Evolutionary conservation across 1,140 invertebrate species (phyloP).

Genomic region (Nomia melanderi): DNA sequence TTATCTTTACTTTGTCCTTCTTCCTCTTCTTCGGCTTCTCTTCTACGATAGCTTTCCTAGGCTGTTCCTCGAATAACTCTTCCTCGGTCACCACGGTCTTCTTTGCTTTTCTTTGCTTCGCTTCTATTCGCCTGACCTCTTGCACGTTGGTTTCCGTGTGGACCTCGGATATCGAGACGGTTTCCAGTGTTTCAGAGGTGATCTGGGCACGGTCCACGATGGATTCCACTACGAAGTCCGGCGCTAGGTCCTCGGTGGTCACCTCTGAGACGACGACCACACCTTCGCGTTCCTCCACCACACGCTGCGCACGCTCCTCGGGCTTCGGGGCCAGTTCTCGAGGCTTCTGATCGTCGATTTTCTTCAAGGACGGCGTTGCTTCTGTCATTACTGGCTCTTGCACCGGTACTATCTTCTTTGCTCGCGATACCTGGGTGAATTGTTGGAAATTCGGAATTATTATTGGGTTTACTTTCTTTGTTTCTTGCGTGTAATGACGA

Average conservation of each 20-base stretch:
- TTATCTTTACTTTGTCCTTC: conserved; percentile 76
- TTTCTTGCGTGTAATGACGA: no score
- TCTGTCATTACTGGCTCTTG: conserved; percentile 84
- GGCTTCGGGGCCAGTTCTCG: conserved; percentile 72
- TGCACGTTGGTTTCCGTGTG: conserved; percentile 77
- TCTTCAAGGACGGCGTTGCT: conserved; percentile 84
- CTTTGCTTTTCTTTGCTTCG: conserved; percentile 71
- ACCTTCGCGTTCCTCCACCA: conserved; percentile 81
- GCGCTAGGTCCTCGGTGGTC: conserved; percentile 80
- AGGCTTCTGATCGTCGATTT: conserved; percentile 82
- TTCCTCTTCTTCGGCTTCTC: conserved; percentile 73
- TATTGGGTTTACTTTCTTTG: no score
- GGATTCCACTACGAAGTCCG: conserved; percentile 71
- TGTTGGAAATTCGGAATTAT: no score
- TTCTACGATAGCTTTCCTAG: conserved; percentile 44
- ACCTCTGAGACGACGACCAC: conserved; percentile 83
- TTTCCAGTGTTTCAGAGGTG: conserved; percentile 73
- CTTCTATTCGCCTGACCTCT: conserved; percentile 76
- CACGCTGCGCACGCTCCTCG: conserved; percentile 80
- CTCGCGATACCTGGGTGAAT: conserved; percentile 69
- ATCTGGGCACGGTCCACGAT: conserved; percentile 68
- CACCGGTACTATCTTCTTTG: conserved; percentile 81
- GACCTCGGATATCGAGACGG: conserved; percentile 78
- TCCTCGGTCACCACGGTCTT: conserved; percentile 67
- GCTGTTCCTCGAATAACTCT: conserved; percentile 61